A percentile compares a stretch with the other conserved stretches of the same genome.
Conservation (phyloP, 2,113 vertebrate genomes). For the Tachysurus vachellii region DNA sequence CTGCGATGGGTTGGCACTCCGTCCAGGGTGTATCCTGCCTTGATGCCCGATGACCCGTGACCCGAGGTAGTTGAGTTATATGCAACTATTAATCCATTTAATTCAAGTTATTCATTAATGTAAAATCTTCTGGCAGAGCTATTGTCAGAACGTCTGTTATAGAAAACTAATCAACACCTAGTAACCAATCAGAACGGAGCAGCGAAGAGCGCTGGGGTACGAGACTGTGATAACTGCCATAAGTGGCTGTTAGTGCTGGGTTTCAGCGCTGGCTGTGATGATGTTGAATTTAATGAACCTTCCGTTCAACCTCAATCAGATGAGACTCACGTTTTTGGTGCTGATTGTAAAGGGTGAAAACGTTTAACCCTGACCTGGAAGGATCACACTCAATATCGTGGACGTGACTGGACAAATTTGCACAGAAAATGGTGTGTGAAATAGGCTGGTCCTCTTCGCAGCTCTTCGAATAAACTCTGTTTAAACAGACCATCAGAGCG, state of each 20-base stretch:
- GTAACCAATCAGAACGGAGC: not conserved
- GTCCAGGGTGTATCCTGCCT: too few relatives aligned
- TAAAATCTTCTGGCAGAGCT: not conserved
- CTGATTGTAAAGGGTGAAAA: slow-evolving; percentile 23
- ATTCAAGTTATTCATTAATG: not conserved
- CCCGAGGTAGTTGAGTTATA: too few relatives aligned
- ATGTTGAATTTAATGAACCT: not conserved
- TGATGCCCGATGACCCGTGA: too few relatives aligned
- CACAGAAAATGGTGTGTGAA: slow-evolving; percentile 79
- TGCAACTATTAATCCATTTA: not conserved
- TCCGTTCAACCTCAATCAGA: not conserved
- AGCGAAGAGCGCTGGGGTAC: too few relatives aligned
- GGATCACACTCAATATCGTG: slow-evolving; percentile 73
- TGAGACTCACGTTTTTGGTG: not conserved
- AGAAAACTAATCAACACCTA: not conserved
- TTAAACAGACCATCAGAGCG: slow-evolving; percentile 19
- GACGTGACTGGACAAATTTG: slow-evolving; percentile 81
- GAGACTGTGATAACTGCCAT: not conserved
- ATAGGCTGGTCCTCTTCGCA: not conserved
- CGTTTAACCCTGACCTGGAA: slow-evolving; percentile 75
- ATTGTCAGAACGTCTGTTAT: not conserved
- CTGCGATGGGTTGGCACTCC: too few relatives aligned
- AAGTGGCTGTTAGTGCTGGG: not conserved
- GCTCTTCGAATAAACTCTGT: slow-evolving; percentile 25
- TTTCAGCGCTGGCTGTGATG: not conserved